Evolutionary conservation across 2,113 vertebrate species (phyloP), one percentile per base, ranked within the genome.

Genomic region (Podarcis raffonei): DNA sequence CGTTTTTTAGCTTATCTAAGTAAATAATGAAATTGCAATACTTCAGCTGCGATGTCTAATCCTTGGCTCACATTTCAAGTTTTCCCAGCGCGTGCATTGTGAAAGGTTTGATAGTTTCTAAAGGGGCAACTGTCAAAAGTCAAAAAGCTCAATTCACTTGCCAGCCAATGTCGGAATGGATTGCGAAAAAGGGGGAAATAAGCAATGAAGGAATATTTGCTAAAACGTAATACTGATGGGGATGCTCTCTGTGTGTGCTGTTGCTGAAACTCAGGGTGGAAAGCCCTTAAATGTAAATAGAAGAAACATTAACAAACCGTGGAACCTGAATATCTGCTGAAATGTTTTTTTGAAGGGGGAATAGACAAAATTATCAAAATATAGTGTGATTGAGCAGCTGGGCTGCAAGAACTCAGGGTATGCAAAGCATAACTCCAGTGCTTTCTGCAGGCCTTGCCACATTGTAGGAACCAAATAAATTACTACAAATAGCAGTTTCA

Each of bases 21-120:
- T 96, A 97, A 98, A 97, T 96, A 97, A 96, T 96, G 96, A 98
- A 97, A 98, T 94, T 78, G 92, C 96, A 95, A 96, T 97, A 96
- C 93, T 95, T 97, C 93, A 89, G 84, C 94, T 95, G 91, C 75
- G 94, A 95, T 94, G 96, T 97, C 93, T 94, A 93, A 94, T 93
- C 89, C 80, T 88, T 90, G 95, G 94, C 15, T 96, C 94, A 91
- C 94, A 85, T 97, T 96, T 94, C 79, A 18, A 90, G 39, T 82
- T 42, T 87, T 89, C 5, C 20, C 37, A 68, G 84, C n/a, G 30
- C 91, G 92, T 87, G 81, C 86, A 78, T 2, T 85, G 42, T 77
- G 83, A 71, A 80, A 39, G 65, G 0, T 53, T 74, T 8, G 0
- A n/a, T 20, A 66, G 39, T 77, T 78, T 53, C 84, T 89, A 74